These are phyloP conservation scores for Sinocyclocheilus anophthalmus DNA, from an alignment of 2,113 vertebrate genomes.

Conservation along the genomic window DNA sequence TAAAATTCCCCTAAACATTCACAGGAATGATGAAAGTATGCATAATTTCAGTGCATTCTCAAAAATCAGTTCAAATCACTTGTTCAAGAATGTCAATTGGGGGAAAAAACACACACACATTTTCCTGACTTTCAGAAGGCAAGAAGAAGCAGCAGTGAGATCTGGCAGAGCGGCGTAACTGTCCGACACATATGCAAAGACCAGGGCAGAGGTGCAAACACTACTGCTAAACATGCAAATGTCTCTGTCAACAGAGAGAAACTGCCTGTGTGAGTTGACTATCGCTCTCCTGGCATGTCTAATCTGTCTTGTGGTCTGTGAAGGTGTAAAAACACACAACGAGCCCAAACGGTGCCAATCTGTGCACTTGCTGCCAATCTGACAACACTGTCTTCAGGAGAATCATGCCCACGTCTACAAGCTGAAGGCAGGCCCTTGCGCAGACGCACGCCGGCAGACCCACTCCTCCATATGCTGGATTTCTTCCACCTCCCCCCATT, in stretches of 20 bases:
- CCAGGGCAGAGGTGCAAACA: neutral
- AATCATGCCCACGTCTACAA: conserved; percentile 20
- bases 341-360: neutral
- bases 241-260: neutral
- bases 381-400: neutral
- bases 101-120: too few species aligned
- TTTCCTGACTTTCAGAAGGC: neutral
- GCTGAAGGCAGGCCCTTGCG: neutral
- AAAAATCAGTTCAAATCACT: neutral
- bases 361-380: neutral
- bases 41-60: neutral
- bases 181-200: neutral
- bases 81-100: neutral
- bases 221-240: neutral
- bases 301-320: neutral
- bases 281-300: neutral
- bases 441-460: neutral
- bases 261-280: neutral
- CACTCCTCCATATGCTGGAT: neutral
- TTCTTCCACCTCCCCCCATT: neutral
- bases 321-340: neutral
- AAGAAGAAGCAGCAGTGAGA: neutral
- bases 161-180: neutral
- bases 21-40: neutral
- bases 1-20: neutral